Evolutionary conservation across 1,140 invertebrate species (phyloP), one percentile per base, ranked within the genome.

Genomic region (Papilio xuthus): DNA sequence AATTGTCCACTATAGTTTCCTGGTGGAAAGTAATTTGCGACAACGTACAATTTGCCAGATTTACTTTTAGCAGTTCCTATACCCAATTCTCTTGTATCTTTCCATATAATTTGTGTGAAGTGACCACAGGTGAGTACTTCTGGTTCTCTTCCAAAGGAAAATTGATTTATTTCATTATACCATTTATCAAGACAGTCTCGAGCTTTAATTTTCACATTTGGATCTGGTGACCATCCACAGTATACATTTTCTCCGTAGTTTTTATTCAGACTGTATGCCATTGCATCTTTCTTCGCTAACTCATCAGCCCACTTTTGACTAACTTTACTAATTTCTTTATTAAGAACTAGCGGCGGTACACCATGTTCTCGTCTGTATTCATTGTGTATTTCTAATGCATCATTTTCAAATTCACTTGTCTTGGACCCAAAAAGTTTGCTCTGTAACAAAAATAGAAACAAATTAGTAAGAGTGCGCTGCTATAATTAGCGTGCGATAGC

Each of bases 11-110:
- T 93, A 75, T 96, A 95, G 85, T 98, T 98, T 42, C 97, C 97
- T n/a, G 97, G 95, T n/a, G 97, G 97, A 91, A 95, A 95, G 81
- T 98, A 98, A 90, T 97, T 97, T 0, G 96, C 96, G 0, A 98
- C 97, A 1, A 98, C 95, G 63, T 96, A 91, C 91, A 96, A 81
- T 93, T 96, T 89, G 9, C 92, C 92, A 12, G 90, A 87, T 85
- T 94, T 93, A 78, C 94, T 96, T 84, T 96, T 96, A 13, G 97
- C 96, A 82, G 95, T 95, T 4, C 96, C 97, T 9, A 98, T 95
- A 1, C 97, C 97, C 80, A 98, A 91, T 86, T 97, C 96, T 79
- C 91, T 95, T 0, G 95, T 96, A 9, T 90, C 94, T 86, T 96
- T 97, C 97, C 97, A 98, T 3, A 98, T 92, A 2, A 97, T 95